Evolutionary conservation across 1,140 invertebrate genomes (phyloP), one percentile per base, ranked within the genome.

Genomic region (Orius insidiosus): DNA sequence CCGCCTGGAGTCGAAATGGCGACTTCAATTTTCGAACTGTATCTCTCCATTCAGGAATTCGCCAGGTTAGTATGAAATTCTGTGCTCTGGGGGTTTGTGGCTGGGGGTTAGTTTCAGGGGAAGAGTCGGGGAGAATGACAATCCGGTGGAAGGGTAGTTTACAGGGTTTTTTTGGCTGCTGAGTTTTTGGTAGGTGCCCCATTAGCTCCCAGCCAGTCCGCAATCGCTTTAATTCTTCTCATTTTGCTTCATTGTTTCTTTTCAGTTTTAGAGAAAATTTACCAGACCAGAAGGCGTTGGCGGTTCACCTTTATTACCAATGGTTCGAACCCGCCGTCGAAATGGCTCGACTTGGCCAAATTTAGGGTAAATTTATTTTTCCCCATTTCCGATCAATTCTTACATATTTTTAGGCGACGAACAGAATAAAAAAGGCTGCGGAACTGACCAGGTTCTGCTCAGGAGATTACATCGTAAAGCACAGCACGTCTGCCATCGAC

Each of bases 401-500:
- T 43, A 34, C 44, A n/a, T 52, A 10, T n/a, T 39, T 42, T 9
- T 42, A 60, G 58, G 60, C 63, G 0, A 52, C 64, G 35, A 56
- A 65, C 31, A 55, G 71, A 30, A 67, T 73, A n/a, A 59, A 62
- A 35, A 71, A 68, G 56, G 78, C 79, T 1, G 70, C 81, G n/a
- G 76, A 84, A 57, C 62, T 83, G 39, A 75, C 78, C 58, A 72
- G 70, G 55, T 67, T 73, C 7, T 80, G 79, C 46, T 71, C 76
- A 48, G 78, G 81, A 0, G 82, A 88, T 46, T 71, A 76, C 37
- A 75, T 83, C 37, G 80, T 90, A 4, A 81, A 87, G 52, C 86
- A 93, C 57, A 89, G 85, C 54, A 89, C 86, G 7, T 90, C 87
- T 2, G 86, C 88, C 10, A 80, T 94, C 1, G 89, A 95, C 63